Conservation (phyloP, 2,113 vertebrate species). For the Poecile atricapillus region DNA sequence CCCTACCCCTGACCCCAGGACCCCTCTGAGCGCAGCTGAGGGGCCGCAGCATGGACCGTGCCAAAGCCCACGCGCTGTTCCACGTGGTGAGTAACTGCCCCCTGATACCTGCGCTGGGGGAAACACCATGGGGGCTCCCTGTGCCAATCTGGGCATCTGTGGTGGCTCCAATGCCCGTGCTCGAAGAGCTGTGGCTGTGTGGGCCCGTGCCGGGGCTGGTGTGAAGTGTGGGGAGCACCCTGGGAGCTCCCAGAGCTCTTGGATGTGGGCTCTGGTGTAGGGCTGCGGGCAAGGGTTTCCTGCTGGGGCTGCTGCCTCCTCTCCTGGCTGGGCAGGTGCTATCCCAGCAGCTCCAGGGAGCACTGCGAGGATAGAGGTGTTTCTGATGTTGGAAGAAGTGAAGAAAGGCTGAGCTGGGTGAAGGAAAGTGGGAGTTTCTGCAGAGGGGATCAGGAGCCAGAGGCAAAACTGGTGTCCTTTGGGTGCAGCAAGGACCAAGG, state of each 20-base stretch:
- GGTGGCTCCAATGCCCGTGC: accelerated
- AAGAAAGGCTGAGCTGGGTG: not conserved
- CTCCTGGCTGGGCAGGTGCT: not conserved
- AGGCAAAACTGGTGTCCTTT: not conserved
- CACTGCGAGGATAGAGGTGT: not conserved
- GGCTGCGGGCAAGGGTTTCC: not conserved
- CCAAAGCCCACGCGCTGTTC: not conserved
- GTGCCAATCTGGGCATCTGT: accelerated
- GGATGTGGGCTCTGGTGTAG: not conserved
- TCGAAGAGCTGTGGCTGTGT: accelerated
- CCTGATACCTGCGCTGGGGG: not conserved
- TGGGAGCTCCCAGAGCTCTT: not conserved
- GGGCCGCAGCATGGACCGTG: conserved; percentile 58
- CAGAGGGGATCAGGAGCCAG: not conserved
- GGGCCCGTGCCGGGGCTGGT: accelerated
- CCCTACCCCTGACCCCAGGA: not conserved
- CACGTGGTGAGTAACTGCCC: conserved; percentile 67
- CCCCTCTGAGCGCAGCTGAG: not conserved
- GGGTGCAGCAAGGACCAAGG: not conserved
- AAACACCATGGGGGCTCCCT: accelerated
- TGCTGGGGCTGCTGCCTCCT: not conserved
- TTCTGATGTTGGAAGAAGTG: not conserved
- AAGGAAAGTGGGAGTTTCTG: not conserved
- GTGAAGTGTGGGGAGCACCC: not conserved
- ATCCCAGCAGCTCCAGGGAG: not conserved